phyloP scores from a whole-genome alignment of 2,797 vertebrate species.

The Malacoraja senta region DNA sequence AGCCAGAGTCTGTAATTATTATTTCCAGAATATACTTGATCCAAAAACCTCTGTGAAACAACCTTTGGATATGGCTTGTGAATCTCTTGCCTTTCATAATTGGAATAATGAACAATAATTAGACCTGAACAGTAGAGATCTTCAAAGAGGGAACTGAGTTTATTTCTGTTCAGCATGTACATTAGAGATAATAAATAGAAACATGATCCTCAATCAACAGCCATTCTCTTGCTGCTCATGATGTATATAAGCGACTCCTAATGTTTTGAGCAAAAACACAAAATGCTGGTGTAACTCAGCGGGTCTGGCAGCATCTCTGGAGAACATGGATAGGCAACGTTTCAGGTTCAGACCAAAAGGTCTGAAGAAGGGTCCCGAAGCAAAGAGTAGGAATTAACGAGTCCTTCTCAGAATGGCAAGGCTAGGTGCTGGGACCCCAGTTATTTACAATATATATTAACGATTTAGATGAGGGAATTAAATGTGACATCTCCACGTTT shows the following conservation, averaged over 20 bases:
- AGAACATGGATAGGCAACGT: too few species aligned
- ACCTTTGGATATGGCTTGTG: neutral
- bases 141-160: neutral
- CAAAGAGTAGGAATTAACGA: too few species aligned
- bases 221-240: neutral
- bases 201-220: neutral
- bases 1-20: neutral
- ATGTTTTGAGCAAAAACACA: too few species aligned
- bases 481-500: too few species aligned
- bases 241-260: neutral
- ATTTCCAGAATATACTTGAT: neutral
- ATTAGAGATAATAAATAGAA: neutral
- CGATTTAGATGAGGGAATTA: too few species aligned
- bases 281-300: too few species aligned
- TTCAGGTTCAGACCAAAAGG: too few species aligned
- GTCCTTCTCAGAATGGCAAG: too few species aligned
- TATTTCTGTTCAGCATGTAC: neutral
- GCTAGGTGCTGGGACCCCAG: too few species aligned
- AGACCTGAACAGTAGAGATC: neutral
- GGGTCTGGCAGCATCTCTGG: too few species aligned
- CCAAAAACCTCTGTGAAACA: neutral
- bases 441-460: too few species aligned
- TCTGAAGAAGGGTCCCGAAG: too few species aligned
- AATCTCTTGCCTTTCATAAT: neutral
- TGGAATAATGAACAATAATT: constrained; percentile 33